phyloP scores from a whole-genome alignment of 2,113 vertebrate species.

The Micronycteris hirsuta region DNA sequence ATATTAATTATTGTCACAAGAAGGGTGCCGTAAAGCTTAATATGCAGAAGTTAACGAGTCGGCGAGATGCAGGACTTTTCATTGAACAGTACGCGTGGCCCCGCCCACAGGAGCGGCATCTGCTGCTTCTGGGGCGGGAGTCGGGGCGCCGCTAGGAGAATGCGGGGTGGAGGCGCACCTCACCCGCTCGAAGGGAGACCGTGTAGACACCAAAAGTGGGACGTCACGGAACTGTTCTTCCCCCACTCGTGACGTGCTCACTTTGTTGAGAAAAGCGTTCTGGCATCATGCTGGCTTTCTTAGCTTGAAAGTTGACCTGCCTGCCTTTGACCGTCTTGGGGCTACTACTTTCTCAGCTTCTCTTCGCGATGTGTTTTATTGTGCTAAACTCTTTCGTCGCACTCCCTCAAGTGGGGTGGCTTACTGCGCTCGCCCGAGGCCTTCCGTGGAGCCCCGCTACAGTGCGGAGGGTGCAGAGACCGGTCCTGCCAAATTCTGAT shows the following conservation, averaged over 20 bases:
- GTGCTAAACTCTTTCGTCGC: too few relatives aligned
- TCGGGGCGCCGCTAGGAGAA: rapidly evolving
- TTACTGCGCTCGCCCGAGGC: background rate
- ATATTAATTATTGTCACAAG: background rate
- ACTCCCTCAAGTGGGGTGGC: background rate
- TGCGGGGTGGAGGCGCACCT: rapidly evolving
- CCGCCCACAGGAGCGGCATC: background rate
- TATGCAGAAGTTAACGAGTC: rapidly evolving
- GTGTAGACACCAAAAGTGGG: background rate
- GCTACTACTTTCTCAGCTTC: background rate
- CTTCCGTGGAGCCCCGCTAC: rapidly evolving
- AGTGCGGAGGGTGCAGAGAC: background rate
- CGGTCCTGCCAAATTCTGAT: background rate
- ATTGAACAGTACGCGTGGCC: background rate
- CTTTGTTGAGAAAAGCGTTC: too few relatives aligned
- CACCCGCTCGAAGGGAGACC: too few relatives aligned
- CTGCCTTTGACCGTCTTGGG: background rate
- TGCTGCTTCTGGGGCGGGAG: rapidly evolving
- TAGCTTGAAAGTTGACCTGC: background rate
- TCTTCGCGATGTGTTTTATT: rapidly evolving
- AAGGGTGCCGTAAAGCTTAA: background rate
- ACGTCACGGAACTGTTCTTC: background rate
- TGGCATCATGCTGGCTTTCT: background rate
- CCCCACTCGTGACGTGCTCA: background rate
- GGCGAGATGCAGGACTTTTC: rapidly evolving